Evolutionary conservation across 2,888 invertebrate species (phyloP).

Genomic region (Beris morrisii): DNA sequence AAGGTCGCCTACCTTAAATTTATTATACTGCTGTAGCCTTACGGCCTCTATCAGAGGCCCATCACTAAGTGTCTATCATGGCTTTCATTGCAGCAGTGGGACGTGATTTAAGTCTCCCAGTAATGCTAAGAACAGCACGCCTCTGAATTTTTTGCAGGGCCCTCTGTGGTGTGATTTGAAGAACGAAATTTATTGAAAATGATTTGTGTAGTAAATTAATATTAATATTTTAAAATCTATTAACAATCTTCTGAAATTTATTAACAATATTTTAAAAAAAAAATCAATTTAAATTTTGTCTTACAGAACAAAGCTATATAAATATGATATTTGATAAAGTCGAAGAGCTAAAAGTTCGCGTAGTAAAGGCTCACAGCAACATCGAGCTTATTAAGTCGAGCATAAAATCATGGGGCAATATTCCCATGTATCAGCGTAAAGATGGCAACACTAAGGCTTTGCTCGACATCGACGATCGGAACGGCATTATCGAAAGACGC

Average conservation of each 20-base stretch:
- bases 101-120: no score
- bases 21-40: no score
- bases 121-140: no score
- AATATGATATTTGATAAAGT: conserved; percentile 68
- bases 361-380: conserved; percentile 69
- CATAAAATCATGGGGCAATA: conserved; percentile 71
- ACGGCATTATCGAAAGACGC: conserved; percentile 43
- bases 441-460: conserved; percentile 63
- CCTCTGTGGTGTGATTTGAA: no score
- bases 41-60: no score
- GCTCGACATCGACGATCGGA: conserved; percentile 58
- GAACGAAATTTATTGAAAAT: no score
- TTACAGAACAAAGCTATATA: conserved; percentile 68
- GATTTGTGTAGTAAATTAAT: not conserved
- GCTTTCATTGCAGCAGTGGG: no score
- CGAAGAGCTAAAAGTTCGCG: conserved; percentile 70
- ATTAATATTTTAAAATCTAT: not conserved
- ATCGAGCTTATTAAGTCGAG: conserved; percentile 61
- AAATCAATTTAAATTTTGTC: conserved; percentile 24
- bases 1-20: no score
- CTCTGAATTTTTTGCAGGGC: no score
- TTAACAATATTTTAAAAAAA: not conserved
- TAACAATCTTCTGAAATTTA: not conserved
- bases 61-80: no score
- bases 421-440: conserved; percentile 75